Evolutionary conservation across 64 coral and sea anemone genomes (phyloP).

Genomic region (Montipora efflorescens): DNA sequence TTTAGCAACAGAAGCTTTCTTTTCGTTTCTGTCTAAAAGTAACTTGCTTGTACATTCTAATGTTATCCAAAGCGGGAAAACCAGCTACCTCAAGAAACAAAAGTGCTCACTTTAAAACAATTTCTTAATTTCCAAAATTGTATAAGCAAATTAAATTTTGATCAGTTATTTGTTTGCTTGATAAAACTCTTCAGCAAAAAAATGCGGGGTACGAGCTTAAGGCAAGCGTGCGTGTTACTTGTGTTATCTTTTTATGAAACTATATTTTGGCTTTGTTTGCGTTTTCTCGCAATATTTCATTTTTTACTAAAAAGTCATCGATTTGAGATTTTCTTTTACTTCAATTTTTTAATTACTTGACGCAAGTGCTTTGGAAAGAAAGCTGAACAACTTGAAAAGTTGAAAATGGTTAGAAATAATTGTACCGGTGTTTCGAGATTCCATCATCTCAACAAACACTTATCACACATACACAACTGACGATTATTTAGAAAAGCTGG

Average conservation of each 20-base stretch:
- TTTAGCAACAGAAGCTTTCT: too few relatives aligned
- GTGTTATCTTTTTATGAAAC: too few relatives aligned
- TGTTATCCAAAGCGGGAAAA: background rate
- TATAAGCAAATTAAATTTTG: background rate
- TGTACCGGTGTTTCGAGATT: background rate
- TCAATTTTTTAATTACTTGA: too few relatives aligned
- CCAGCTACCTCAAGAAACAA: background rate
- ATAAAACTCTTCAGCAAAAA: background rate
- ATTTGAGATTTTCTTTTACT: too few relatives aligned
- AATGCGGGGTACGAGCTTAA: too few relatives aligned
- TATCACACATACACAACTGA: background rate
- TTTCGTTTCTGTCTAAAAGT: too few relatives aligned
- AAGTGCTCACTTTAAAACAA: background rate
- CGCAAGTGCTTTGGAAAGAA: background rate
- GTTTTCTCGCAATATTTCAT: too few relatives aligned
- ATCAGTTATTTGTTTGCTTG: background rate
- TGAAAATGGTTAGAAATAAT: background rate
- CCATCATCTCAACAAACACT: background rate
- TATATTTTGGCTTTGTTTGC: background rate
- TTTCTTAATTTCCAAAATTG: too few relatives aligned
- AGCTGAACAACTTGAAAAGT: background rate
- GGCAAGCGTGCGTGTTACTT: too few relatives aligned
- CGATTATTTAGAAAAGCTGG: background rate
- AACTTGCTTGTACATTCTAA: background rate
- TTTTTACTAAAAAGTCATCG: too few relatives aligned